Evolutionary conservation across 2,113 vertebrate species (phyloP), one percentile per base, ranked within the genome.

Genomic region (Scomber japonicus): DNA sequence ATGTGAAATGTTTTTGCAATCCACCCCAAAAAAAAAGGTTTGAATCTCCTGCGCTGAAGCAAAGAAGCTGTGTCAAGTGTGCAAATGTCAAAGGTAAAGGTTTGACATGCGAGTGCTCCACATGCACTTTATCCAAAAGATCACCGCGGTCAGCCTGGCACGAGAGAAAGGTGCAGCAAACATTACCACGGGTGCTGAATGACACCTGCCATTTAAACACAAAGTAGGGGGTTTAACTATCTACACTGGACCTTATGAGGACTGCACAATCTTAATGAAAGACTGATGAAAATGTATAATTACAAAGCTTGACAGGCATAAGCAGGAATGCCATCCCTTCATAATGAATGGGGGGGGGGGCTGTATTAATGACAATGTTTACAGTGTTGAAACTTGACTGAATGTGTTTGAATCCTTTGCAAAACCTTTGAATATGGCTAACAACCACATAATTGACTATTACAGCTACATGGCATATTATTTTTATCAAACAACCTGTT

Each of bases 11-110:
- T 16, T 53, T 27, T 56, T 31, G 3, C 31, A 48, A 55, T 19
- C 8, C 15, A 45, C n/a, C 24, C n/a, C n/a, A 21, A 27, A 27
- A 27, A 15, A 15, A 30, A 16, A 9, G 3, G 2, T 4, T 62
- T 6, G 0, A 15, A 53, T 12, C 4, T 48, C 7, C 31, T 1
- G 5, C 0, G 3, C 6, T 51, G 5, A 11, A 59, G 31, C 24
- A 14, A 35, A 16, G 14, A 13, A 0, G 49, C 0, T 4, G 11
- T 6, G 46, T 19, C 44, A 40, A 3, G 59, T 0, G 10, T 59
- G 57, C 30, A 94, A 94, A 95, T 94, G 94, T 90, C 94, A 94
- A 91, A 92, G 90, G 91, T 92, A 51, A 66, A 17, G 17, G 14
- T 46, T 7, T 62, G 57, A 53, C 30, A 49, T 54, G 31, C 16